phyloP scores from a whole-genome alignment of 2,888 invertebrate genomes.

The Drosophila monieri region DNA sequence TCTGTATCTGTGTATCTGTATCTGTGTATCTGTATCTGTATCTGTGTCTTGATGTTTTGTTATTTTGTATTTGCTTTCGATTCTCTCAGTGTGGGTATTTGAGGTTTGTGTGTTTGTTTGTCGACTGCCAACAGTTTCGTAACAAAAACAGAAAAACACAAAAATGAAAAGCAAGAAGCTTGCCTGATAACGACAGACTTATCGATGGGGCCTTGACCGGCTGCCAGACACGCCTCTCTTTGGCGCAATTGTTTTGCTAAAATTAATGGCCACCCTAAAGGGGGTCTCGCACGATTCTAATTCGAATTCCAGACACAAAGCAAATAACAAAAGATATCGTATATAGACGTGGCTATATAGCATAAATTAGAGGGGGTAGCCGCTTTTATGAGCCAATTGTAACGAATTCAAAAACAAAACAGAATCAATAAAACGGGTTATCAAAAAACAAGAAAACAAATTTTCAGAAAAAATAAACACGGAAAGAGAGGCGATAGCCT shows the following conservation, averaged over 20 bases:
- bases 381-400: constrained; percentile 55
- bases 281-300: constrained; percentile 15
- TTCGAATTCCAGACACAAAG: constrained; percentile 34
- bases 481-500: constrained; percentile 34
- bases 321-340: constrained; percentile 24
- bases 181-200: constrained; percentile 34
- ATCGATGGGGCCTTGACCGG: constrained; percentile 35
- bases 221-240: constrained; percentile 28
- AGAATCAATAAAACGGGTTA: constrained; percentile 61
- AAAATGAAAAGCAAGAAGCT: constrained; percentile 53
- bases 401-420: constrained; percentile 68
- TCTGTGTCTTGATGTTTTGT: constrained; percentile 10
- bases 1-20: constrained; percentile 14
- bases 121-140: constrained; percentile 59
- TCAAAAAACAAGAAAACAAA: constrained; percentile 22
- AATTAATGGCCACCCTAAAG: constrained; percentile 15
- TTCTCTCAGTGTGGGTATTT: constrained; percentile 27
- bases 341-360: constrained; percentile 20
- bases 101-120: constrained; percentile 35
- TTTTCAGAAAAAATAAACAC: constrained; percentile 1
- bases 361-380: constrained; percentile 33
- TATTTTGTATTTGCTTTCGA: constrained; percentile 15
- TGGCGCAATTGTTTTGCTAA: constrained; percentile 9
- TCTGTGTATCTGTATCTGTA: constrained; percentile 21
- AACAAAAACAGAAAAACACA: constrained; percentile 70